Evolutionary conservation across 2,888 invertebrate species (phyloP).

Genomic region (Andricus quercusramuli): DNA sequence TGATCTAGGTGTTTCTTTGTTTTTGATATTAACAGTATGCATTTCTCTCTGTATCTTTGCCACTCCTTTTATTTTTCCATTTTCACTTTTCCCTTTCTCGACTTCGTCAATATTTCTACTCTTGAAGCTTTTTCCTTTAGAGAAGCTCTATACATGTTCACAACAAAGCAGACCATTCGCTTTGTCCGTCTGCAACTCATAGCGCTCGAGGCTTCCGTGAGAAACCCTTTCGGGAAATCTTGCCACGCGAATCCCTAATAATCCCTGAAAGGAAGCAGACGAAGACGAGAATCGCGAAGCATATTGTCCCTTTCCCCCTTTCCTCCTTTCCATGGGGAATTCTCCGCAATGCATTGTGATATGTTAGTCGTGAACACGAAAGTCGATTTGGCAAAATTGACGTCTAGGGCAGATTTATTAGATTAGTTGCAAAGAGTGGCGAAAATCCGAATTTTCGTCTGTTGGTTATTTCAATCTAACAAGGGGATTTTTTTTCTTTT

Average conservation of each 20-base stretch:
- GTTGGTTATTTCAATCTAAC: no score
- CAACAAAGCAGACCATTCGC: slow-evolving; percentile 54
- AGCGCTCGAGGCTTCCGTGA: slow-evolving; percentile 52
- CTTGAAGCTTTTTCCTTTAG: background rate
- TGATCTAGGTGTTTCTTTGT: no score
- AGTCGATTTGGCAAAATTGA: background rate
- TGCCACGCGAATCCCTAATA: slow-evolving; percentile 58
- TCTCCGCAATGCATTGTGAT: background rate
- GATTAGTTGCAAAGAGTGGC: background rate
- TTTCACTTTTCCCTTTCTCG: no score
- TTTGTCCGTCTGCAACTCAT: slow-evolving; percentile 46
- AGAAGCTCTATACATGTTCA: slow-evolving; percentile 12
- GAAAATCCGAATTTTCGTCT: background rate
- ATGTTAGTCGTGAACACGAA: background rate
- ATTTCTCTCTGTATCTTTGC: no score
- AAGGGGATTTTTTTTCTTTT: no score
- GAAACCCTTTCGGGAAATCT: slow-evolving; percentile 58
- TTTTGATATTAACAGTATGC: no score
- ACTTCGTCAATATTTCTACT: no score
- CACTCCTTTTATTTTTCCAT: no score
- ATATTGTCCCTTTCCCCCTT: slow-evolving; percentile 18
- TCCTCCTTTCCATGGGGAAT: background rate
- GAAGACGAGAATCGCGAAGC: slow-evolving; percentile 23
- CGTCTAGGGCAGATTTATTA: background rate
- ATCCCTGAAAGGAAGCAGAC: slow-evolving; percentile 55